phyloP scores from a whole-genome alignment of 2,888 invertebrate species.

The Latrodectus elegans region DNA sequence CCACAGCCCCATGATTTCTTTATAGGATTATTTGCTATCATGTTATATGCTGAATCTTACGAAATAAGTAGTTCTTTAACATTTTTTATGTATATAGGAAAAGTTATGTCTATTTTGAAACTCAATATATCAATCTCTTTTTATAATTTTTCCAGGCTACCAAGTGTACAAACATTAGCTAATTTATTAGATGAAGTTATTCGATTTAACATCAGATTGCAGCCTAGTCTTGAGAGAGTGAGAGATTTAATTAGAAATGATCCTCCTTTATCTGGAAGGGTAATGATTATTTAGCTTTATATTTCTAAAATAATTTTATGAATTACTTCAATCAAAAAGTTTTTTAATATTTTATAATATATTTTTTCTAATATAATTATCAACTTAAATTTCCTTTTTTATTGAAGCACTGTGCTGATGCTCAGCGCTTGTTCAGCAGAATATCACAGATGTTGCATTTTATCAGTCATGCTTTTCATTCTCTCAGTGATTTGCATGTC shows the following conservation, averaged over 20 bases:
- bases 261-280: conserved; percentile 77
- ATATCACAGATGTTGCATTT: conserved; percentile 89
- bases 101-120: too few relatives aligned
- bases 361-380: neutral
- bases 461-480: conserved; percentile 91
- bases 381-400: neutral
- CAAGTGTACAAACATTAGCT: conserved; percentile 78
- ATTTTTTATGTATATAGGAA: too few relatives aligned
- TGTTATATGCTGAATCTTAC: too few relatives aligned
- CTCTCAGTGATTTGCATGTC: conserved; percentile 88
- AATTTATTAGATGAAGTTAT: conserved; percentile 78
- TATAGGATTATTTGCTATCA: too few relatives aligned
- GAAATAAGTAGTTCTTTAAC: too few relatives aligned
- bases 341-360: neutral
- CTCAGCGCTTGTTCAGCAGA: conserved; percentile 83
- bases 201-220: conserved; percentile 79
- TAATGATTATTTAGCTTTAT: conserved; percentile 69
- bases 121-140: neutral
- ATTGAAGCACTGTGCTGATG: conserved; percentile 71
- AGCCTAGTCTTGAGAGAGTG: conserved; percentile 82
- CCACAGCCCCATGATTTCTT: too few relatives aligned
- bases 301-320: neutral
- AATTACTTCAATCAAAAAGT: neutral
- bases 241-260: conserved; percentile 80
- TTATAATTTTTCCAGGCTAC: conserved; percentile 71